Evolutionary conservation across 2,888 invertebrate species (phyloP), one percentile per base, ranked within the genome.

Genomic region (Acholoe squamosa): DNA sequence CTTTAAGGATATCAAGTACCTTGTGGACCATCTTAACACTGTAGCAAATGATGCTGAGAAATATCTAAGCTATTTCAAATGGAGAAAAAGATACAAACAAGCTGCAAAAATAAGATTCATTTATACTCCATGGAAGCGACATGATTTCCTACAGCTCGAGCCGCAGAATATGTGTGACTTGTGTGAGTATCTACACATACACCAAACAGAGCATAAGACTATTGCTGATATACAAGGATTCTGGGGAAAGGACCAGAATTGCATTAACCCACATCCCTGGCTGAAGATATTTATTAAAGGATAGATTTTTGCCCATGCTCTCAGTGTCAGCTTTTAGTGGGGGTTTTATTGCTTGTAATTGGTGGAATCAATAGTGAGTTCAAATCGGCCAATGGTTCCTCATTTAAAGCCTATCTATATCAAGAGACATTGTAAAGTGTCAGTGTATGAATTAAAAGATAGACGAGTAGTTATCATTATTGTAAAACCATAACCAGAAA

Each of bases 11-110:
- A 28, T 28, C 28, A 71, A 71, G 28, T n/a, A 5, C 3, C 71
- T 31, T 25, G 71, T 5, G n/a, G 14, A 22, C 25, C 14, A 28
- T 28, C 71, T 71, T 7, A n/a, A 71, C 0, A 28, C 19, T n/a
- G 71, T 71, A 0, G 71, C 71, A 0, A 28, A 28, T 3, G 25
- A 71, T 71, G 14, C 28, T 31, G 31, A 71, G 7, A 71, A 71
- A 28, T 71, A 71, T 16, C 71, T 71, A 14, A 71, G 71, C 31
- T 71, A 71, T 25, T 71, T 71, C 28, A 71, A 71, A 71, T 71
- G 71, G 71, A 71, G 71, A 25, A 28, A 25, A 28, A 16, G 28
- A 14, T 71, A 71, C 28, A 14, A 71, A 28, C 71, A 71, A 25
- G 71, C 28, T 1, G 19, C 71, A 14, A 28, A 71, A 7, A 71